These are phyloP conservation scores for Protobothrops flavoviridis DNA, from an alignment of 2,113 vertebrate species.

Conservation along the genomic window DNA sequence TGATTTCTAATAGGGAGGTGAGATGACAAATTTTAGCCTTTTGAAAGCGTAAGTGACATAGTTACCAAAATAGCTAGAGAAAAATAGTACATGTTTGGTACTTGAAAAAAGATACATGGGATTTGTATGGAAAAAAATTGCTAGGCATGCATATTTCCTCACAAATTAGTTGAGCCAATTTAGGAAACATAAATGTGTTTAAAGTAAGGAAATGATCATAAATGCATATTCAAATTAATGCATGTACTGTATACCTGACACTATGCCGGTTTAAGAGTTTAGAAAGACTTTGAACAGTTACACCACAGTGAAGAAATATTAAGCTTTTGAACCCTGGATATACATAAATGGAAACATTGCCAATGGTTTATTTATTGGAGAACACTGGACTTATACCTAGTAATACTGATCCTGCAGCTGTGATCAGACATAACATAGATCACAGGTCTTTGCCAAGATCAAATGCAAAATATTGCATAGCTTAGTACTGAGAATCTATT, in stretches of 20 bases:
- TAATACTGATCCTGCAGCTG: neutral
- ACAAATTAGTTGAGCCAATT: slow-evolving; percentile 32
- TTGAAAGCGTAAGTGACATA: slow-evolving; percentile 26
- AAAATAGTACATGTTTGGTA: slow-evolving; percentile 27
- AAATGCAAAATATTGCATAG: slow-evolving; percentile 27
- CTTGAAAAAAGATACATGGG: slow-evolving; percentile 27
- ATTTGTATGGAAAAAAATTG: slow-evolving; percentile 9
- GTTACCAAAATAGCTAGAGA: slow-evolving; percentile 4
- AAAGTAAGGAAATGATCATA: slow-evolving; percentile 37
- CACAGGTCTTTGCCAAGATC: neutral
- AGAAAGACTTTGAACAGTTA: slow-evolving; percentile 18
- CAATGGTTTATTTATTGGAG: neutral
- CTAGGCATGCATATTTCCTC: neutral
- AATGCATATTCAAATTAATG: slow-evolving; percentile 24
- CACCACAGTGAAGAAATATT: slow-evolving; percentile 13
- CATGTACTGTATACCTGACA: neutral
- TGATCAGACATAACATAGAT: neutral
- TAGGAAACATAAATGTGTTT: slow-evolving; percentile 26
- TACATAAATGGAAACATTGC: slow-evolving; percentile 20
- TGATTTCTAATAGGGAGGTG: slow-evolving; percentile 35
- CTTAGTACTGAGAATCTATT: neutral
- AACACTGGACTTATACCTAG: neutral
- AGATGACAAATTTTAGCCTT: slow-evolving; percentile 21
- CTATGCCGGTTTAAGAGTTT: neutral
- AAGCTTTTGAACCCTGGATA: neutral